Percentiles rank a stretch among this genome's conserved stretches.
These are phyloP conservation scores for Mystacornis crossleyi DNA, from an alignment of 2,113 vertebrate genomes.

Conservation along the genomic window DNA sequence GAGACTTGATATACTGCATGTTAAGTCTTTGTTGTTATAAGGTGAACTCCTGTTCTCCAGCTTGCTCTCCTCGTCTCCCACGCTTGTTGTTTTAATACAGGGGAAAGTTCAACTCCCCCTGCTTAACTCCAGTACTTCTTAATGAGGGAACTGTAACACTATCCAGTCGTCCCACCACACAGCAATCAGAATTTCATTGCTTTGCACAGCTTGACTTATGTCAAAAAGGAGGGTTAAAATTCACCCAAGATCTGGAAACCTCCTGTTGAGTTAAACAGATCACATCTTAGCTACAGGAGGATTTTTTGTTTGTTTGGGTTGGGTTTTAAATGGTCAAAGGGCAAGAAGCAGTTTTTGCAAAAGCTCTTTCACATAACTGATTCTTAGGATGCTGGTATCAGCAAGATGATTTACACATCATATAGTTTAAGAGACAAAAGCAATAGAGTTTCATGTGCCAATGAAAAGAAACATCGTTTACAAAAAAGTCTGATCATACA, in stretches of 20 bases:
- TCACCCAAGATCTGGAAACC: conserved; percentile 66
- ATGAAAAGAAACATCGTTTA: neutral
- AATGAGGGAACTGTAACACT: conserved; percentile 73
- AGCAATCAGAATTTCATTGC: conserved; percentile 56
- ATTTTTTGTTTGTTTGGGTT: conserved; percentile 29
- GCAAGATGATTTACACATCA: conserved; percentile 50
- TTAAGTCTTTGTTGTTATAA: conserved; percentile 56
- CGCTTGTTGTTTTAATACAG: conserved; percentile 74
- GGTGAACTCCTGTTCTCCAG: conserved; percentile 33
- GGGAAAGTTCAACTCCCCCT: conserved; percentile 68
- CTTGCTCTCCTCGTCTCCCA: conserved; percentile 61
- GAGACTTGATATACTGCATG: conserved; percentile 40
- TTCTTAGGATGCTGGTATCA: conserved; percentile 50
- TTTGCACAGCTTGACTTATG: conserved; percentile 65
- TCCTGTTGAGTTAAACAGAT: conserved; percentile 34
- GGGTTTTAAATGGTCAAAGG: conserved; percentile 12
- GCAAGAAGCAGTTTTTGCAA: conserved; percentile 20
- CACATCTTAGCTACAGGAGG: conserved; percentile 1
- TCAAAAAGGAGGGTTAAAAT: conserved; percentile 68
- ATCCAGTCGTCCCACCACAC: conserved; percentile 59
- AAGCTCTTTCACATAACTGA: conserved; percentile 31
- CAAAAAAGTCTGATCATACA: neutral
- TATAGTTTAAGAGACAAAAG: conserved; percentile 28
- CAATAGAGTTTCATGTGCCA: neutral
- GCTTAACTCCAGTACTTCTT: conserved; percentile 60